Evolutionary conservation across 53 echinoderm and acorn worm species (phyloP), one percentile per base, ranked within the genome.

Genomic region (Patiria pectinifera): DNA sequence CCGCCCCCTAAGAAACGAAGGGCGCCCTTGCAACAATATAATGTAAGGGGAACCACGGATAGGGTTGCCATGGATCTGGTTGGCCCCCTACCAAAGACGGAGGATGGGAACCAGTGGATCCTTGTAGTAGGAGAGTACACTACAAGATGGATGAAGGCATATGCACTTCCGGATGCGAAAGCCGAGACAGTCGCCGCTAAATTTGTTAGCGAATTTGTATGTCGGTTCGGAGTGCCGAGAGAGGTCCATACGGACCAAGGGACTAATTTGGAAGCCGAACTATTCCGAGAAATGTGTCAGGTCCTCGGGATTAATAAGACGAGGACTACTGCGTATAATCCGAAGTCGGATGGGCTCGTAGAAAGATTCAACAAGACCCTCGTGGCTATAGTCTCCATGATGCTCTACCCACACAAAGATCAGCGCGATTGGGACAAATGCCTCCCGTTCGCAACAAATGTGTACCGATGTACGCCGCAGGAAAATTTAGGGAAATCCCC

Each of bases 121-220:
- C 0, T 91, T 12, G 82, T 91, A n/a, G 69, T 91, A 15, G 91
- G 82, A 6, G 91, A 82, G 14, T 91, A 91, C 44, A 12, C 43
- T 15, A 23, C 82, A 11, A 91, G 79, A 48, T 91, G 83, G 91
- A 91, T 82, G 81, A 83, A 91, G 22, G 91, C 82, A 13, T 91
- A 63, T 47, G 62, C 91, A 19, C 62, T 91, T 21, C 82, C 91
- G 3, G 70, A 91, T 44, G 82, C 80, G 6, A 81, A 47, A 45
- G 82, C 91, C 13, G 82, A 80, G 12, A 91, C 91, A 66, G 91
- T 91, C 4, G 91, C 91, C 3, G 66, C 15, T 43, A 82, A 60
- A 18, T 82, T 91, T 5, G 91, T 91, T 24, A 70, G 0, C 10
- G 82, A 91, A 44, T 91, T 82, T 45, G 49, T 91, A 21, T 35